A percentile compares a stretch with the other conserved stretches of the same genome.
Conservation (phyloP, 2,888 invertebrate species). For the Subacronicta megacephala region DNA sequence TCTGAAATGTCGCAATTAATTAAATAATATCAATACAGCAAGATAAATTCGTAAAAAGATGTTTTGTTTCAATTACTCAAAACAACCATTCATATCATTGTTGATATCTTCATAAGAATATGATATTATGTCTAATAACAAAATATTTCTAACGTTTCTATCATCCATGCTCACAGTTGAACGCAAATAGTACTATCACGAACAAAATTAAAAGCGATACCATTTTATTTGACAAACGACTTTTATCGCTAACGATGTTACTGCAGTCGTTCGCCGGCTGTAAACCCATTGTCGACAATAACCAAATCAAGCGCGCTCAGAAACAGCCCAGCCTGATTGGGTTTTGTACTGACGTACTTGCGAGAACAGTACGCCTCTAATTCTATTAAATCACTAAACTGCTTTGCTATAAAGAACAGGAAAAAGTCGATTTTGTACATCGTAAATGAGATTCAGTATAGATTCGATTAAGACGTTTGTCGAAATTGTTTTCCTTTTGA, state of each 20-base stretch:
- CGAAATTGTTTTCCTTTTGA: conserved; percentile 53
- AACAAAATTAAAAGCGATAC: conserved; percentile 56
- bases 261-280: conserved; percentile 63
- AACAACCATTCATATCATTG: too few species aligned
- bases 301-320: conserved; percentile 63
- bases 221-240: conserved; percentile 69
- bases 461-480: conserved; percentile 56
- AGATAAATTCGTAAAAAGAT: too few species aligned
- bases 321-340: conserved; percentile 60
- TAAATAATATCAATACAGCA: too few species aligned
- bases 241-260: conserved; percentile 73
- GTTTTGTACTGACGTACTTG: conserved; percentile 59
- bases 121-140: not conserved
- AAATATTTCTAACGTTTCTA: conserved; percentile 9
- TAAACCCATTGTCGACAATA: conserved; percentile 69
- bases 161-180: conserved; percentile 14
- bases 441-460: conserved; percentile 54
- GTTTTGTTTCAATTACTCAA: too few species aligned
- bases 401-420: conserved; percentile 51
- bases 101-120: too few species aligned
- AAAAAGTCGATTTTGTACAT: conserved; percentile 52
- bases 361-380: conserved; percentile 55
- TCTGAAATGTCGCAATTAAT: too few species aligned
- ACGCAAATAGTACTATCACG: conserved; percentile 36
- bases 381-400: conserved; percentile 58